Evolutionary conservation across 2,113 vertebrate genomes (phyloP).

Genomic region (Varanus salvator): DNA sequence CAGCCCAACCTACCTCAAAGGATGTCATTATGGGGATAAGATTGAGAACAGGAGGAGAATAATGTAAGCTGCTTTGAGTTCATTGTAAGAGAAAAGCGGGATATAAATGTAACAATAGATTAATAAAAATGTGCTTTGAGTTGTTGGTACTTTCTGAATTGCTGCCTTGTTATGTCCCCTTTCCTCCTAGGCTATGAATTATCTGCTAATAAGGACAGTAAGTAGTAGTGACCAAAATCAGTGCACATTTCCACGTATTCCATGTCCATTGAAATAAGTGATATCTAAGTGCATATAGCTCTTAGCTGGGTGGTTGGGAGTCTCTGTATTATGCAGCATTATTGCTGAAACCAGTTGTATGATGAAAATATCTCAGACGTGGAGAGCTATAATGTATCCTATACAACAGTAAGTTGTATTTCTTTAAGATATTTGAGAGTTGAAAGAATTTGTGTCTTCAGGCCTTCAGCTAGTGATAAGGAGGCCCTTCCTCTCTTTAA

Average conservation of each 20-base stretch:
- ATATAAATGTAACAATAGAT: no score
- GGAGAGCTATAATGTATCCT: not conserved
- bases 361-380: not conserved
- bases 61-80: no score
- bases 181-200: not conserved
- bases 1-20: no score
- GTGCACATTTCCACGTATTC: not conserved
- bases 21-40: no score
- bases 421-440: not conserved
- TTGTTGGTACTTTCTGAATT: slow-evolving; percentile 34
- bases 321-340: not conserved
- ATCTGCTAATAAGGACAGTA: not conserved
- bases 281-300: not conserved
- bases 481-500: not conserved
- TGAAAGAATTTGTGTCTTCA: not conserved
- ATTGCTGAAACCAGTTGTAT: not conserved
- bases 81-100: no score
- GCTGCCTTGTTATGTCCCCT: slow-evolving; percentile 51
- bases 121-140: slow-evolving; percentile 5
- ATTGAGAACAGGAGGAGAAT: no score
- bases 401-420: not conserved
- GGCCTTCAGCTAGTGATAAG: not conserved
- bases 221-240: not conserved
- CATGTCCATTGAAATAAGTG: not conserved
- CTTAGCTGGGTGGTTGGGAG: not conserved